Percentiles rank a stretch among this genome's conserved stretches.
Conservation (phyloP, 2,888 invertebrate species). For the Ectemnius cavifrons region DNA sequence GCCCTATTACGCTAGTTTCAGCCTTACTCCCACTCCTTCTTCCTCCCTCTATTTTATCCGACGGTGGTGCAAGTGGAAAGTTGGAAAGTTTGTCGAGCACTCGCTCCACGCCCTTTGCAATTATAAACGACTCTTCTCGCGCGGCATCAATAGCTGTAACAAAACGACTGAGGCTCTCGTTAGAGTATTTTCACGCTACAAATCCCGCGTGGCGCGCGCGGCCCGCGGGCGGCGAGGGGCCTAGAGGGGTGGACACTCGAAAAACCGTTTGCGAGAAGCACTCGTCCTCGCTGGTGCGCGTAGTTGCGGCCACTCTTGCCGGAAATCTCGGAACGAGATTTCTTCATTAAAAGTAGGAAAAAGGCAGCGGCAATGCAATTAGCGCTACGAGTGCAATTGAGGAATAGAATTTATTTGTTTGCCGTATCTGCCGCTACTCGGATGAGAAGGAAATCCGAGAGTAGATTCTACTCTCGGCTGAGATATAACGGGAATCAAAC, state of each 20-base stretch:
- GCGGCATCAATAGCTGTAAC: constrained; percentile 27
- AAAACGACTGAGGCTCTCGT: constrained; percentile 17
- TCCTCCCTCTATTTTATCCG: background rate
- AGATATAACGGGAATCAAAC: background rate
- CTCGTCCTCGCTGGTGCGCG: background rate
- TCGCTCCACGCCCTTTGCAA: background rate
- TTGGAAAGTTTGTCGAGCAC: background rate
- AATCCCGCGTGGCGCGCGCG: background rate
- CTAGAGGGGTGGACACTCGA: background rate
- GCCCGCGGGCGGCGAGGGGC: background rate
- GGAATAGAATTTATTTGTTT: constrained; percentile 2
- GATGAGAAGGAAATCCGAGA: background rate
- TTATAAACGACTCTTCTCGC: constrained; percentile 20
- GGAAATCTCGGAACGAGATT: constrained; percentile 11
- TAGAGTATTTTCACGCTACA: constrained; percentile 22
- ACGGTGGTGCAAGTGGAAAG: background rate
- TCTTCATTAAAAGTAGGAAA: constrained; percentile 22
- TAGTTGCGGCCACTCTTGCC: background rate
- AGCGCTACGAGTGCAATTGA: background rate
- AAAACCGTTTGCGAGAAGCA: constrained; percentile 16
- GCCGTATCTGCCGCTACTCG: background rate
- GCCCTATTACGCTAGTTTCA: constrained; percentile 9
- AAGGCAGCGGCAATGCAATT: background rate
- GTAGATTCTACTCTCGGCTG: background rate
- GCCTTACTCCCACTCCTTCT: background rate